A percentile compares a stretch with the other conserved stretches of the same genome.
Conservation (phyloP, 2,113 vertebrate species). For the Pitta sordida region DNA sequence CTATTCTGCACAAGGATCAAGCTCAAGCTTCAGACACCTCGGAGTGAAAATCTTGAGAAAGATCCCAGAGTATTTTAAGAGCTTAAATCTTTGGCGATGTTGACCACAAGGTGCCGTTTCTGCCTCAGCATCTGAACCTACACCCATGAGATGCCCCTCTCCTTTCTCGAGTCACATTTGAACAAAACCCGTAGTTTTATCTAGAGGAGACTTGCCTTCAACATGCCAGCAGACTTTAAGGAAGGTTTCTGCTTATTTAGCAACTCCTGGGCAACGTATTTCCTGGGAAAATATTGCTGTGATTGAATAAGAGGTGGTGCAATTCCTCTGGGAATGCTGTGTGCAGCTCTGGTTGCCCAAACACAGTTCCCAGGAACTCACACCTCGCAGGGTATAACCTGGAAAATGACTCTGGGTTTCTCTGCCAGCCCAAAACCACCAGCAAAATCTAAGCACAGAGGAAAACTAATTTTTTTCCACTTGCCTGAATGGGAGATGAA, state of each 20-base stretch:
- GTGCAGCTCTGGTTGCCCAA: background rate
- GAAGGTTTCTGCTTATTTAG: background rate
- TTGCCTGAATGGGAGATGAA: background rate
- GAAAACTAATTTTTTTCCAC: background rate
- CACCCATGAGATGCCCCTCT: no score
- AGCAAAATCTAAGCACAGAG: background rate
- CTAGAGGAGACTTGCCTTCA: background rate
- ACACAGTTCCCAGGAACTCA: background rate
- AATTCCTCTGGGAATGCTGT: background rate
- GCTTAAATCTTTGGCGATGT: background rate
- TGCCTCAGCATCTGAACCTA: background rate
- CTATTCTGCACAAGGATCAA: background rate
- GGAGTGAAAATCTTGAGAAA: background rate
- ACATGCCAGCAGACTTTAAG: fast-evolving
- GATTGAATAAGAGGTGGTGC: background rate
- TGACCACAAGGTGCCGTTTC: background rate
- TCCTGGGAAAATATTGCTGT: background rate
- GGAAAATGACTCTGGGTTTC: fast-evolving
- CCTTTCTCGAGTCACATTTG: background rate
- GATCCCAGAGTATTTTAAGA: background rate
- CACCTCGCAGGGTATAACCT: background rate
- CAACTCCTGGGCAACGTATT: background rate
- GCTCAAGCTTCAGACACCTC: fast-evolving
- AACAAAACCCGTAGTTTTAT: background rate
- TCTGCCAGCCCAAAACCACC: background rate